Conservation (phyloP, 2,113 vertebrate species). For the Aplodontia rufa region DNA sequence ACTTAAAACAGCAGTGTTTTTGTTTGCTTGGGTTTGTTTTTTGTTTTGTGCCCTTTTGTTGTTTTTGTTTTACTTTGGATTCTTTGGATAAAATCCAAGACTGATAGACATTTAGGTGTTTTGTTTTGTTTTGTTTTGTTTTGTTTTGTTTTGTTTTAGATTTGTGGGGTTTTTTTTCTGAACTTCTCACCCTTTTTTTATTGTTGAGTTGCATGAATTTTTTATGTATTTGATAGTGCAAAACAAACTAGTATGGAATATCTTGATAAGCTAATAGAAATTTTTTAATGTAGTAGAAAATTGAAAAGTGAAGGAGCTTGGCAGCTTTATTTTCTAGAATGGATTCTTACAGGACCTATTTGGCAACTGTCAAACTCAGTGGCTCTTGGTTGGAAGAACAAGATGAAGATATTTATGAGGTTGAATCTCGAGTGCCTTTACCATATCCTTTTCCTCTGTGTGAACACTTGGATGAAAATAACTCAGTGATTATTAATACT, state of each 20-base stretch:
- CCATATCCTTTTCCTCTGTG: constrained; percentile 92
- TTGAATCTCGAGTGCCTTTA: constrained; percentile 95
- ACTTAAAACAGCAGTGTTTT: constrained; percentile 11
- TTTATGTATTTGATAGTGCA: constrained; percentile 47
- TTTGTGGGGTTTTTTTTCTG: constrained; percentile 46
- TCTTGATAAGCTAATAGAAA: constrained; percentile 45
- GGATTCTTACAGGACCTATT: constrained; percentile 93
- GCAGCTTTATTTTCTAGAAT: constrained; percentile 79
- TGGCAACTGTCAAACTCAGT: constrained; percentile 85
- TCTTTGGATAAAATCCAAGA: not conserved
- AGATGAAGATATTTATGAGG: constrained; percentile 93
- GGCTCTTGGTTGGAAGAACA: constrained; percentile 87
- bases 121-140: not conserved
- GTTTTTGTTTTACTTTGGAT: not conserved
- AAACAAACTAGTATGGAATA: constrained; percentile 27
- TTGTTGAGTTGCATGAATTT: constrained; percentile 75
- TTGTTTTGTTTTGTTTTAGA: not conserved
- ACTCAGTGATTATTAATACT: constrained; percentile 94
- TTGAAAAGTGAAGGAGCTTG: constrained; percentile 29
- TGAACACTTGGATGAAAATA: constrained; percentile 90
- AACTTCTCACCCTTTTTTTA: constrained; percentile 55
- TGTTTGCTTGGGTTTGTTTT: constrained; percentile 51
- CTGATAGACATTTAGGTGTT: not conserved
- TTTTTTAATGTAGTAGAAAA: constrained; percentile 31
- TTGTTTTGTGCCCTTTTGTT: not conserved